Percentiles rank a stretch among this genome's conserved stretches.
phyloP scores from a whole-genome alignment of 2,797 vertebrate genomes.

The Eulemur rubriventer region DNA sequence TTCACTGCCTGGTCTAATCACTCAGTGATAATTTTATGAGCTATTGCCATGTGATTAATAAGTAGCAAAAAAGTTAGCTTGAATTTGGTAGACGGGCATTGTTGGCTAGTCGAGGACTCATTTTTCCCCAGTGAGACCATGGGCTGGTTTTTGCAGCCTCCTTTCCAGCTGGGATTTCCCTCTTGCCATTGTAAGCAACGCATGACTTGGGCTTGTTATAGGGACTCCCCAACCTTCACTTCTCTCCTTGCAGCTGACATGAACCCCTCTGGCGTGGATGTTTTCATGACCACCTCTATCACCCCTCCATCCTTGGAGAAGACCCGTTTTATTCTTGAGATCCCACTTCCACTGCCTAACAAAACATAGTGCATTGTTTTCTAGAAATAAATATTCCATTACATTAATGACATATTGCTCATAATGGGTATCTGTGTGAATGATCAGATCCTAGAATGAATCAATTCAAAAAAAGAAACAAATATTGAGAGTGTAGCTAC shows the following conservation, averaged over 20 bases:
- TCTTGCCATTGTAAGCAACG: not conserved
- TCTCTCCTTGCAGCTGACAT: not conserved
- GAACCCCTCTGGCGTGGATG: not conserved
- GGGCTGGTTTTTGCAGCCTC: not conserved
- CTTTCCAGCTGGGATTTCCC: not conserved
- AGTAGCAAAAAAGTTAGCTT: not conserved
- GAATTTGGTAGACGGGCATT: not conserved
- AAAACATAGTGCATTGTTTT: not conserved
- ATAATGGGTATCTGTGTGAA: not conserved
- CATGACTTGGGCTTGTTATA: not conserved
- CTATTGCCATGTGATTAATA: conserved; percentile 10
- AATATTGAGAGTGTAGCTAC: not conserved
- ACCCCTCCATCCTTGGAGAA: not conserved
- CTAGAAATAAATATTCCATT: not conserved
- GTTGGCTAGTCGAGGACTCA: not conserved
- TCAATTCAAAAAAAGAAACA: not conserved
- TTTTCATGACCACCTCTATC: not conserved
- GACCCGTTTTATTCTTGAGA: not conserved
- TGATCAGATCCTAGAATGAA: not conserved
- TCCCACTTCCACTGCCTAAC: not conserved
- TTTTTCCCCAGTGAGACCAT: rapidly evolving
- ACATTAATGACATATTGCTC: not conserved
- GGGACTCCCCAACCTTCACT: not conserved
- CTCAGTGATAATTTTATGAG: conserved; percentile 10
- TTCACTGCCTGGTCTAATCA: conserved; percentile 8